A percentile compares a stretch with the other conserved stretches of the same genome.
Evolutionary conservation across 2,113 vertebrate species (phyloP).

Genomic region (Condylura cristata): DNA sequence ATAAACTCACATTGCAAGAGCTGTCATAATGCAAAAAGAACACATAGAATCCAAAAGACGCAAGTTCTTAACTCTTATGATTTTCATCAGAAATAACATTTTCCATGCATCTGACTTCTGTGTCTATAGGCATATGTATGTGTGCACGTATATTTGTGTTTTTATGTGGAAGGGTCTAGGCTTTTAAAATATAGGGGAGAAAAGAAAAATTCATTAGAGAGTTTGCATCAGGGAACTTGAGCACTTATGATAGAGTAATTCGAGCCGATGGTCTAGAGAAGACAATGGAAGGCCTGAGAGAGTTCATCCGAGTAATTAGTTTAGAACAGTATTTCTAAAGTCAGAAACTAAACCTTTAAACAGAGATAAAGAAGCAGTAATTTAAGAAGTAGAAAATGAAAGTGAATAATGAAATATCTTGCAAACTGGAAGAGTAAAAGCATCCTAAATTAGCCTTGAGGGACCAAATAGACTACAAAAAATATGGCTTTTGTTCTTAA

Average conservation of each 20-base stretch:
- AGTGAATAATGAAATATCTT: conserved; percentile 4
- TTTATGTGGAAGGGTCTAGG: too few relatives aligned
- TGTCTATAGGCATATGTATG: too few relatives aligned
- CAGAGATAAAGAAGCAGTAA: not conserved
- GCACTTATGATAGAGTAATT: not conserved
- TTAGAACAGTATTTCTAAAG: not conserved
- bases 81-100: too few relatives aligned
- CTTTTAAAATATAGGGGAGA: too few relatives aligned
- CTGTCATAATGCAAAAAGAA: too few relatives aligned
- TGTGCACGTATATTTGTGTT: too few relatives aligned
- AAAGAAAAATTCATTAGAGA: not conserved
- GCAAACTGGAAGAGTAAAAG: not conserved
- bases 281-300: not conserved
- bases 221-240: not conserved
- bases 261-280: not conserved
- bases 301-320: not conserved
- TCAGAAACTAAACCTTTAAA: not conserved
- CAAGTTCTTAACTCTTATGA: too few relatives aligned
- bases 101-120: too few relatives aligned
- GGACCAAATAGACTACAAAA: not conserved
- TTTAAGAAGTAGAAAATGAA: not conserved
- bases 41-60: too few relatives aligned
- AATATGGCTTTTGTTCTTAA: not conserved
- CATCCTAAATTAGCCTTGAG: not conserved
- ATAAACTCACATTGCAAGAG: too few relatives aligned